Base-by-base conservation (phyloP, 30 jellyfish, hydroid and myxozoan genomes). In the Euphysa ruthae region DNA sequence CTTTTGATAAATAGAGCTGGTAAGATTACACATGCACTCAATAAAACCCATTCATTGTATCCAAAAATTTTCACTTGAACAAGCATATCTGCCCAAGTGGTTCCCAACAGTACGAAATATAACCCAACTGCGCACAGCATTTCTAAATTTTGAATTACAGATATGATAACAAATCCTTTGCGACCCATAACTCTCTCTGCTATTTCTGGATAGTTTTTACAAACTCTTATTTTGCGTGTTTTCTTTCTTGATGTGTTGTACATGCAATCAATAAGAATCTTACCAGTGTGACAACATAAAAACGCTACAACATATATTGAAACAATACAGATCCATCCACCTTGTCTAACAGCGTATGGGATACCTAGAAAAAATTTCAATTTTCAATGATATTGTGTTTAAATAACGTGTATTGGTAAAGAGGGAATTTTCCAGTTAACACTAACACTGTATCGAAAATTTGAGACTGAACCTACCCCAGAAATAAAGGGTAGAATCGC, bases 311-410 rank as follows among this genome's bases (percentile, higher is more conserved):
- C 44, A 75, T 77, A 85, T 23, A 85, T 85, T 21, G 83, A 35
- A 7, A 83, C 93, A 7, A 85, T 88, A 15, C 93, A 91, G 0
- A 93, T 93, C 96, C 96, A 85, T 19, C 96, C 96, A 19, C 96
- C 8, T 85, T 89, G 49, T 68, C 82, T 21, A 60, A 76, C 70
- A 70, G 93, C 21, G 96, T 89, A 58, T 60, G 78, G 15, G 92
- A 89, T n/a, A 71, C 85, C 25, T 85, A 89, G 42, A 81, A n/a
- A n/a, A n/a, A n/a, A n/a, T n/a, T n/a, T n/a, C n/a, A n/a, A n/a
- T n/a, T n/a, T n/a, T n/a, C n/a, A n/a, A n/a, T n/a, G n/a, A n/a
- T n/a, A n/a, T n/a, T n/a, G n/a, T n/a, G n/a, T n/a, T n/a, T n/a
- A n/a, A n/a, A n/a, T n/a, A n/a, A n/a, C n/a, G n/a, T n/a, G n/a